phyloP scores from a whole-genome alignment of 35 echinoderm and acorn worm species.

The Nesometra sesokonis region DNA sequence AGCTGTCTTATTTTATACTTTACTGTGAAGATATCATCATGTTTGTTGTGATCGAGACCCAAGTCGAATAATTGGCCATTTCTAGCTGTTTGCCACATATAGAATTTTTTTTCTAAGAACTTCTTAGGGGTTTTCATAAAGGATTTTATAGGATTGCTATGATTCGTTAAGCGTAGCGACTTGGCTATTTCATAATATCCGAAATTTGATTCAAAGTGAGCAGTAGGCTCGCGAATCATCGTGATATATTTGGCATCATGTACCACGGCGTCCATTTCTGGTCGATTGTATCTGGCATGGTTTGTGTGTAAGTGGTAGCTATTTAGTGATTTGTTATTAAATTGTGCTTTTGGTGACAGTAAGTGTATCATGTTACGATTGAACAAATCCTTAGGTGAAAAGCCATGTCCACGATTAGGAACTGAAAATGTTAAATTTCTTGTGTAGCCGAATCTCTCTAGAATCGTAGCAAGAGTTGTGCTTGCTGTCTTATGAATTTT shows the following conservation, averaged over 20 bases:
- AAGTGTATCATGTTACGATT: background rate
- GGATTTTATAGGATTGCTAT: constrained; percentile 17
- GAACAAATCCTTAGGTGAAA: constrained; percentile 1
- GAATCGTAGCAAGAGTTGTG: constrained; percentile 2
- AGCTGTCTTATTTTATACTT: constrained; percentile 19
- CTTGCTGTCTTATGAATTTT: constrained; percentile 16
- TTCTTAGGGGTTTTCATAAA: constrained; percentile 33
- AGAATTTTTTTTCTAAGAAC: background rate
- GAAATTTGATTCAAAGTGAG: too few relatives aligned
- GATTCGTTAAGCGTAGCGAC: background rate
- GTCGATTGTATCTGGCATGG: too few relatives aligned
- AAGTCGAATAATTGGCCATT: constrained; percentile 62
- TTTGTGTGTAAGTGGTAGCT: too few relatives aligned
- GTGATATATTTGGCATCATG: too few relatives aligned
- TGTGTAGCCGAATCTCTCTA: constrained; percentile 3
- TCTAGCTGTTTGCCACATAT: constrained; percentile 2
- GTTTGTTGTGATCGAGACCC: constrained; percentile 29
- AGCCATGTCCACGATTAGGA: background rate
- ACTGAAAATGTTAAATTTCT: constrained; percentile 5
- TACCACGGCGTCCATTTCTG: too few relatives aligned
- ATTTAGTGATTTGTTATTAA: too few relatives aligned
- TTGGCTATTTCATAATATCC: too few relatives aligned
- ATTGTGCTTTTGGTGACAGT: background rate
- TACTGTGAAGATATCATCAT: constrained; percentile 12
- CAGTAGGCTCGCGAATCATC: too few relatives aligned